phyloP scores from a whole-genome alignment of 2,113 vertebrate genomes.

The Lasiurus cinereus region DNA sequence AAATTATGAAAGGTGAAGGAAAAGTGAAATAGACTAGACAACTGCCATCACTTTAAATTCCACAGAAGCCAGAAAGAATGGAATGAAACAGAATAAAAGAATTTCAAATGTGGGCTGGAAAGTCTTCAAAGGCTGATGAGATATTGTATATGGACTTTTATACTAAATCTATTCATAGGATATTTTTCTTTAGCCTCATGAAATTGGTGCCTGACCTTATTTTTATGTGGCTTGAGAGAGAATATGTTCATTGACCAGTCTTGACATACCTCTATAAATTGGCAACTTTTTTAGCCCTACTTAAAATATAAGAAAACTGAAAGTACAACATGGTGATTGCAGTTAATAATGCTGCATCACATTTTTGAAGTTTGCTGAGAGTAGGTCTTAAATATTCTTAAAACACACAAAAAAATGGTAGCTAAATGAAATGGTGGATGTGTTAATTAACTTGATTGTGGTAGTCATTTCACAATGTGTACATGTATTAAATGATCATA shows the following conservation, averaged over 20 bases:
- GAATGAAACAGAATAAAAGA: conserved; percentile 1
- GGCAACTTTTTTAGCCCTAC: neutral
- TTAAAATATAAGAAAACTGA: neutral
- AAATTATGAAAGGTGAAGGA: neutral
- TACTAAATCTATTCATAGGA: neutral
- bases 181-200: neutral
- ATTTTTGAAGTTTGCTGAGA: neutral
- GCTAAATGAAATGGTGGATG: neutral
- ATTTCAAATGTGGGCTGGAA: conserved; percentile 24
- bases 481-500: neutral
- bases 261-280: neutral
- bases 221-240: neutral
- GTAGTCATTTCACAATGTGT: neutral
- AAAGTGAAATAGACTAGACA: neutral
- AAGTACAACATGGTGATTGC: neutral
- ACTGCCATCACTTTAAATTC: neutral
- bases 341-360: neutral
- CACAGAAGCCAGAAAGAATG: neutral
- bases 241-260: neutral
- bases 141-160: neutral
- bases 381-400: neutral
- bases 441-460: neutral
- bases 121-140: neutral
- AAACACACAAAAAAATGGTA: neutral
- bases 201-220: neutral